Percentiles rank a stretch among this genome's conserved stretches.
Conservation (phyloP, 2,113 vertebrate species). For the Silurus meridionalis region DNA sequence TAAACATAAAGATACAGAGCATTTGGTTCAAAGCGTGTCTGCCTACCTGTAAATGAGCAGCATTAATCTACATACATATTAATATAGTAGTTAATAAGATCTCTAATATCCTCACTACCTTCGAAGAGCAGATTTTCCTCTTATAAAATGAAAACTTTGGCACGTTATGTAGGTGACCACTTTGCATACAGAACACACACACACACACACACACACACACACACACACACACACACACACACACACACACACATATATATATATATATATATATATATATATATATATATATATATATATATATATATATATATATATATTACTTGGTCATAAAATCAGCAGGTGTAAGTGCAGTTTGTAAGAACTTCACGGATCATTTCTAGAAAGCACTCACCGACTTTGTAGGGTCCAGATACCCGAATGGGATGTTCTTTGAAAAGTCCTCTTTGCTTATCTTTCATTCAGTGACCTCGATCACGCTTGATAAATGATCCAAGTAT, state of each 20-base stretch:
- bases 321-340: background rate
- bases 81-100: too few relatives aligned
- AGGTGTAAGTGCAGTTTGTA: background rate
- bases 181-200: too few relatives aligned
- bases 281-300: too few relatives aligned
- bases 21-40: background rate
- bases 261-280: too few relatives aligned
- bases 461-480: background rate
- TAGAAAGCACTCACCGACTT: slow-evolving; percentile 5
- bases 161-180: too few relatives aligned
- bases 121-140: background rate
- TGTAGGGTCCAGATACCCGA: background rate
- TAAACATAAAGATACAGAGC: background rate
- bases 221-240: too few relatives aligned
- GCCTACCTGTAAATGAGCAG: background rate
- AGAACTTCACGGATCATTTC: too few relatives aligned
- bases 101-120: too few relatives aligned
- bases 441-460: background rate
- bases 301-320: too few relatives aligned
- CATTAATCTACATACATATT: background rate
- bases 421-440: background rate
- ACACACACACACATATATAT: too few relatives aligned
- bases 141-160: background rate
- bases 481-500: background rate
- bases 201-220: too few relatives aligned